Percentiles rank a stretch among this genome's conserved stretches.
phyloP scores from a whole-genome alignment of 1,140 invertebrate genomes.

The Pseudomyrmex cubaensis region DNA sequence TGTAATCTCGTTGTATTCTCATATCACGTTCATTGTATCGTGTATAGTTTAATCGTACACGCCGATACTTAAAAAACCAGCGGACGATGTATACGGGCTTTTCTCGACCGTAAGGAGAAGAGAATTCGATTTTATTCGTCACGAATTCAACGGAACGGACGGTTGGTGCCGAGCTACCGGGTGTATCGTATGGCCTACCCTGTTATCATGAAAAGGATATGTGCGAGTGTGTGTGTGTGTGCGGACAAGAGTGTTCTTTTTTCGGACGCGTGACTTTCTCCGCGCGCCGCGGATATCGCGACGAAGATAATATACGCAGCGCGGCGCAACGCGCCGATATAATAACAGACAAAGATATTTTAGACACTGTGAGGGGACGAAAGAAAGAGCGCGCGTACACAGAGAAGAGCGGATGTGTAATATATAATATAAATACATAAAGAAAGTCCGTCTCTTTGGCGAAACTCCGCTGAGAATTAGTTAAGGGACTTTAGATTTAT shows the following conservation, averaged over 20 bases:
- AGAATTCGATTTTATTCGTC: constrained; percentile 4
- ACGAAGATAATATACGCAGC: background rate
- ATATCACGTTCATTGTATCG: background rate
- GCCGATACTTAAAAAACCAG: background rate
- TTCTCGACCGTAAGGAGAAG: constrained; percentile 4
- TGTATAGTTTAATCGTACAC: background rate
- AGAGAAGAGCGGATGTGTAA: constrained; percentile 47
- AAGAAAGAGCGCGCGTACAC: constrained; percentile 1
- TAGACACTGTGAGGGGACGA: constrained; percentile 43
- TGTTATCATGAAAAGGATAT: constrained; percentile 7
- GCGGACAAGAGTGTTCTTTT: background rate
- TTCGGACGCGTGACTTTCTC: constrained; percentile 17
- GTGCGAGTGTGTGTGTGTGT: too few species aligned
- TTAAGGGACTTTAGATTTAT: constrained; percentile 64
- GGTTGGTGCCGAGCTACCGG: background rate
- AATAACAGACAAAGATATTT: constrained; percentile 61
- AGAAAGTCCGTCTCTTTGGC: background rate
- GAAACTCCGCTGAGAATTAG: constrained; percentile 28
- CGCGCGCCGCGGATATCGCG: background rate
- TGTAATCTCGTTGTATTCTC: background rate
- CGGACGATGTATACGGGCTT: background rate
- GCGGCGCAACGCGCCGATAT: constrained; percentile 7
- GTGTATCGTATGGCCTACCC: constrained; percentile 65
- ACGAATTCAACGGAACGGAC: background rate
- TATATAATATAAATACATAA: constrained; percentile 50